These are phyloP conservation scores for Corythaixoides concolor DNA, from an alignment of 2,113 vertebrate species.

Conservation along the genomic window DNA sequence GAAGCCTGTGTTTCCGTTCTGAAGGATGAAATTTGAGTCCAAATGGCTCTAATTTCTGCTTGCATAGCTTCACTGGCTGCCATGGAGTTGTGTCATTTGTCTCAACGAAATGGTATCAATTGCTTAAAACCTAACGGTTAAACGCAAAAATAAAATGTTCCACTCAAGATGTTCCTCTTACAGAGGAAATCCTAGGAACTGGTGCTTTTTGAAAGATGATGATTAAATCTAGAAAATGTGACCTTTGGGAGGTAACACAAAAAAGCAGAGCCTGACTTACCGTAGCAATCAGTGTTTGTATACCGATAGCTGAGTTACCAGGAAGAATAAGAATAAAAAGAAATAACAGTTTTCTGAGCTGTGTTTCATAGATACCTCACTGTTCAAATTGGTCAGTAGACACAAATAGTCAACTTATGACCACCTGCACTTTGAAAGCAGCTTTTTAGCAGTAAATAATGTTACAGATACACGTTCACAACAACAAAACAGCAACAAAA, in stretches of 20 bases:
- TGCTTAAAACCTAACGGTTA: not conserved
- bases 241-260: constrained; percentile 5
- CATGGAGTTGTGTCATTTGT: not conserved
- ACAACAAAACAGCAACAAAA: not conserved
- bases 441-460: not conserved
- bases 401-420: not conserved
- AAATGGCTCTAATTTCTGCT: not conserved
- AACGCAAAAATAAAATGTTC: not conserved
- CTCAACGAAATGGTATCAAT: not conserved
- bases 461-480: not conserved
- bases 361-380: not conserved
- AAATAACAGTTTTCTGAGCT: not conserved
- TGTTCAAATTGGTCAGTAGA: not conserved
- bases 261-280: constrained; percentile 22
- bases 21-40: not conserved
- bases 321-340: not conserved
- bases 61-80: not conserved
- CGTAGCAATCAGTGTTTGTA: constrained; percentile 27
- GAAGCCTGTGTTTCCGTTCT: not conserved
- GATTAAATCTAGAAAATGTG: constrained; percentile 17
- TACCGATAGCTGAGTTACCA: not conserved
- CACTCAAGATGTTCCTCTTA: not conserved
- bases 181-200: not conserved
- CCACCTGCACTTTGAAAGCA: not conserved
- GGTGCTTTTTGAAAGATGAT: not conserved